phyloP scores from a whole-genome alignment of 2,113 vertebrate genomes.

The Xiphorhynchus elegans region DNA sequence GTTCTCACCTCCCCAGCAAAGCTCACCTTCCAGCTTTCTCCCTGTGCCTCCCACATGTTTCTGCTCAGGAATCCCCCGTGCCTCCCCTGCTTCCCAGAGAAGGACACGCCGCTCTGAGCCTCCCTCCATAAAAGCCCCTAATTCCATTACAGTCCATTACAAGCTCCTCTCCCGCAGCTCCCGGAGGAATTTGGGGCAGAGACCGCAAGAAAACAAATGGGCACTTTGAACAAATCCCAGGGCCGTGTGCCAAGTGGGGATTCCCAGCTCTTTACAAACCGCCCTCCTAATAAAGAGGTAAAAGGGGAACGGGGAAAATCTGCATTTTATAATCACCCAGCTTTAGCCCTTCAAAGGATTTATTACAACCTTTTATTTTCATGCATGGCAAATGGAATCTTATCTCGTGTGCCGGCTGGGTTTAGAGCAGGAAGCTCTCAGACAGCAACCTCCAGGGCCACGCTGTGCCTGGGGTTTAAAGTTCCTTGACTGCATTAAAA shows the following conservation, averaged over 20 bases:
- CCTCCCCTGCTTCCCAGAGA: neutral
- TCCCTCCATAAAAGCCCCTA: neutral
- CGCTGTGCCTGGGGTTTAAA: neutral
- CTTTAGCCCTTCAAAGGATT: conserved; percentile 47
- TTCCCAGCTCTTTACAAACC: conserved; percentile 21
- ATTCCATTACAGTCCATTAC: neutral
- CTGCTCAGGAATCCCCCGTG: neutral
- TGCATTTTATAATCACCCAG: conserved; percentile 29
- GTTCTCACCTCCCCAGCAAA: neutral
- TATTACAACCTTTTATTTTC: conserved; percentile 61
- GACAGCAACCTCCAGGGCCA: neutral
- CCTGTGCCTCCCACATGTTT: neutral
- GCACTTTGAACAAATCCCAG: neutral
- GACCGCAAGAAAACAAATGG: neutral
- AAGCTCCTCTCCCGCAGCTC: neutral
- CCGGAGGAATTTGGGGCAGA: neutral
- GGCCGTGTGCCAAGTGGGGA: neutral
- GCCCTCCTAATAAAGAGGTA: conserved; percentile 8
- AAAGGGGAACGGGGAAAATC: neutral
- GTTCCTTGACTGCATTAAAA: neutral
- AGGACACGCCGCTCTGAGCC: neutral
- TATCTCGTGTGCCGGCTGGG: neutral
- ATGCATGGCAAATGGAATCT: conserved; percentile 47
- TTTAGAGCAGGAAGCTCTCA: neutral
- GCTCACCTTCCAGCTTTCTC: neutral